phyloP scores from a whole-genome alignment of 2,113 vertebrate species.

The Lepus timidus region DNA sequence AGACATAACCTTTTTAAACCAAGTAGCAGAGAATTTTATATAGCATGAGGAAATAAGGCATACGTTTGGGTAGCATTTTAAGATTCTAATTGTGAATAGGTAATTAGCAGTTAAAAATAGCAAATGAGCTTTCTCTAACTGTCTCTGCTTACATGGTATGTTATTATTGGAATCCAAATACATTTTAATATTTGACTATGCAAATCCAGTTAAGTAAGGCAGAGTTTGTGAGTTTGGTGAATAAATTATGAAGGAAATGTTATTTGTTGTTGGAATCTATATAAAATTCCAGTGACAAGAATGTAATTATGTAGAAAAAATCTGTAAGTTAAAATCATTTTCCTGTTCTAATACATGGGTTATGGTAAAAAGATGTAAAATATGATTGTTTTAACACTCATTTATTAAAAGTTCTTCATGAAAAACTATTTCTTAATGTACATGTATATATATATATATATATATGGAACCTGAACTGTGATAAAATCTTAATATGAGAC shows the following conservation, averaged over 20 bases:
- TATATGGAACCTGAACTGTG: not conserved
- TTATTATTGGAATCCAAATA: constrained; percentile 44
- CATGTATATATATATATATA: not conserved
- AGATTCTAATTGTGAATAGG: constrained; percentile 56
- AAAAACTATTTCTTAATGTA: not conserved
- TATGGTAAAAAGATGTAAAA: not conserved
- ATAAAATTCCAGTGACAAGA: not conserved
- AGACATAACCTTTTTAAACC: constrained; percentile 51
- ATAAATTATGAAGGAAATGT: not conserved
- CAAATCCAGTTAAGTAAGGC: not conserved
- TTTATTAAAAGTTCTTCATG: not conserved
- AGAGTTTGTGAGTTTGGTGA: not conserved
- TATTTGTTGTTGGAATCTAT: not conserved
- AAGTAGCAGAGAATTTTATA: constrained; percentile 14
- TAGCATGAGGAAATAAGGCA: constrained; percentile 49
- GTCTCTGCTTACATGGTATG: not conserved
- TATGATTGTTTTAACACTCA: not conserved
- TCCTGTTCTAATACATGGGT: not conserved
- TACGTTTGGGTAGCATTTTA: not conserved
- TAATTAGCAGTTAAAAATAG: constrained; percentile 71
- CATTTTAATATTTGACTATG: not conserved
- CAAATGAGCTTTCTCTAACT: constrained; percentile 26
- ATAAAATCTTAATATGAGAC: not conserved
- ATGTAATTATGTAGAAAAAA: not conserved
- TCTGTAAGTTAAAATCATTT: not conserved